Evolutionary conservation across 2,797 vertebrate species (phyloP).

Genomic region (Toxotes lorentzi): DNA sequence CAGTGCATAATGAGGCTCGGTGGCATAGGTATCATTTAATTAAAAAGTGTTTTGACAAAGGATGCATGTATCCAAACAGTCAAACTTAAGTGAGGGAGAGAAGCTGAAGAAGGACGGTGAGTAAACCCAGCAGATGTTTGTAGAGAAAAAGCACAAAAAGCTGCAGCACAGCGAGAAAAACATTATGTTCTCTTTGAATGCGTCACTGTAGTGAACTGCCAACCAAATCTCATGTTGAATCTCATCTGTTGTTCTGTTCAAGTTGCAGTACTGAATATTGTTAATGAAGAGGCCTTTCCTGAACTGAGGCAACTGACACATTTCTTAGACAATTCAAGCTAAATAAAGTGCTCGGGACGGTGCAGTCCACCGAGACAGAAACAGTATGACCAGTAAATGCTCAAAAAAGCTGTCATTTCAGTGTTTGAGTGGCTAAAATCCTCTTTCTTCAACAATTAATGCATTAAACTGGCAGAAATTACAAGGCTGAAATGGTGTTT

Average conservation of each 20-base stretch:
- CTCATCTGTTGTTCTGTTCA: background rate
- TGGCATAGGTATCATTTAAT: constrained; percentile 80
- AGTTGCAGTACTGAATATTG: background rate
- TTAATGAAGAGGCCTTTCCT: constrained; percentile 9
- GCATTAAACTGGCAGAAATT: background rate
- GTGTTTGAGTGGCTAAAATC: background rate
- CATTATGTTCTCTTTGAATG: background rate
- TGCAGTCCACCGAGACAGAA: constrained; percentile 1
- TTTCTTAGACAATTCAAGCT: constrained; percentile 20
- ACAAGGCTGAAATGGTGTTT: background rate
- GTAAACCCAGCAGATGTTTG: constrained; percentile 49
- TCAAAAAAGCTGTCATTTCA: constrained; percentile 16
- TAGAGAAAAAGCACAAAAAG: constrained; percentile 32
- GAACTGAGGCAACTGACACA: background rate
- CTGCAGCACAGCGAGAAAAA: background rate
- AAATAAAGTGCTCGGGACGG: constrained; percentile 20
- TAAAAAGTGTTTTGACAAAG: constrained; percentile 76
- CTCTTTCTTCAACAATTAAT: background rate
- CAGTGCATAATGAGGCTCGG: constrained; percentile 70
- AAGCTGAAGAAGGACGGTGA: constrained; percentile 53
- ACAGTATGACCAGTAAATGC: constrained; percentile 20
- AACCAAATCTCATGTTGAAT: background rate
- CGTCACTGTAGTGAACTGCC: constrained; percentile 4
- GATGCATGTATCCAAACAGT: constrained; percentile 57
- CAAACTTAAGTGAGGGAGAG: constrained; percentile 48